Base-by-base conservation (phyloP, 2,797 vertebrate species). In the Buphagus erythrorhynchus region DNA sequence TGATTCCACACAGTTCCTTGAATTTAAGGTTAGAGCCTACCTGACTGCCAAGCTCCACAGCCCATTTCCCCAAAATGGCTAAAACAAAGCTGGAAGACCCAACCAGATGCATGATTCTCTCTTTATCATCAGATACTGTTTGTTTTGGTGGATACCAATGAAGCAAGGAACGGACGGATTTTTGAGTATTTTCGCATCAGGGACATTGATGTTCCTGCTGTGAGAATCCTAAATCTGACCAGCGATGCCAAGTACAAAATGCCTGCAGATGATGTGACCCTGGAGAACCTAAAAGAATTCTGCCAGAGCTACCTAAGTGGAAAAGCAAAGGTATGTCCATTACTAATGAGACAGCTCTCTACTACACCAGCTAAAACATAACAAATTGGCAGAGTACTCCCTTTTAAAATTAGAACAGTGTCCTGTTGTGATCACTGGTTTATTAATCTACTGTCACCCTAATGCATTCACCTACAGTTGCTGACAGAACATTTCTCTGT, bases 151-250 rank as follows among this genome's bases (percentile, higher is more conserved):
- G 91, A 99, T 9, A 98, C 98, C 4, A 96, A 98, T 0, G 99
- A 99, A 96, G 75, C 90, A n/a, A 98, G 98, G 77, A 99, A 99
- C 0, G 98, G 98, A 16, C 96, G 98, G 10, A 40, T 99, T 38
- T 98, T 99, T 89, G 98, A 99, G 74, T 99, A 99, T 96, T 99
- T 99, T 96, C 95, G 79, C 8, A 97, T 99, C 51, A 98, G 98
- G 28, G 96, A 97, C 3, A 96, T 98, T 8, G 98, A 99, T 2
- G 94, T 98, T 42, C 99, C 99, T 7, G 97, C 98, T 0, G 95
- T 99, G 52, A 98, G 99, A 66, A 96, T 99, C 94, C 98, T 99
- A 18, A 99, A 99, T 81, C 88, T 99, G 91, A 99, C 98, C 11
- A 98, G 98, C 1, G 97, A 98, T 1, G 94, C 98, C 51, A 99